These are phyloP conservation scores for Campoletis raptor DNA, from an alignment of 2,888 invertebrate species.

Conservation along the genomic window DNA sequence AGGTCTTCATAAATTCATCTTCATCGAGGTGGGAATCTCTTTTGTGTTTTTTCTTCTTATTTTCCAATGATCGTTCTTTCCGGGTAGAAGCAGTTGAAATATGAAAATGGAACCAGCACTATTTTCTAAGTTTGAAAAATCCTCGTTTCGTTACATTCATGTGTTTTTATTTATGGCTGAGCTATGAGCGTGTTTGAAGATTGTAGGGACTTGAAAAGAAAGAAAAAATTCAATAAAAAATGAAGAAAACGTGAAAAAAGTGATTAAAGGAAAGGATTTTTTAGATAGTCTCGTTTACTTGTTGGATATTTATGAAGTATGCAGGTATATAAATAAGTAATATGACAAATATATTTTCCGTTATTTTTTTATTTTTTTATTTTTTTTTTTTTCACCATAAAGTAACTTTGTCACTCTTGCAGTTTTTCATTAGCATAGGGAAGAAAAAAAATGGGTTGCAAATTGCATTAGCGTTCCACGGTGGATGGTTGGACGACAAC, in stretches of 20 bases:
- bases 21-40: not conserved
- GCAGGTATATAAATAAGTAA: not conserved
- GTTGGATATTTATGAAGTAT: not conserved
- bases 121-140: no score
- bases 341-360: not conserved
- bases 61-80: no score
- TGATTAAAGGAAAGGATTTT: not conserved
- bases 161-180: no score
- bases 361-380: not conserved
- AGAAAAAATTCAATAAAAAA: not conserved
- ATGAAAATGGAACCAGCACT: no score
- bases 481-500: constrained; percentile 44
- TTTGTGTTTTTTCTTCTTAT: not conserved
- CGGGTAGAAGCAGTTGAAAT: no score
- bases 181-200: not conserved
- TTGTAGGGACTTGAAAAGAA: not conserved
- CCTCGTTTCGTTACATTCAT: no score
- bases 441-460: constrained; percentile 56
- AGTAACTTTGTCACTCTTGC: constrained; percentile 61
- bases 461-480: constrained; percentile 62
- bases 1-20: not conserved
- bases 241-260: not conserved
- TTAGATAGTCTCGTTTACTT: not conserved
- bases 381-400: not conserved
- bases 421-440: constrained; percentile 66